Evolutionary conservation across 1,140 invertebrate species (phyloP), one percentile per base, ranked within the genome.

Genomic region (Bombus cullumanus): DNA sequence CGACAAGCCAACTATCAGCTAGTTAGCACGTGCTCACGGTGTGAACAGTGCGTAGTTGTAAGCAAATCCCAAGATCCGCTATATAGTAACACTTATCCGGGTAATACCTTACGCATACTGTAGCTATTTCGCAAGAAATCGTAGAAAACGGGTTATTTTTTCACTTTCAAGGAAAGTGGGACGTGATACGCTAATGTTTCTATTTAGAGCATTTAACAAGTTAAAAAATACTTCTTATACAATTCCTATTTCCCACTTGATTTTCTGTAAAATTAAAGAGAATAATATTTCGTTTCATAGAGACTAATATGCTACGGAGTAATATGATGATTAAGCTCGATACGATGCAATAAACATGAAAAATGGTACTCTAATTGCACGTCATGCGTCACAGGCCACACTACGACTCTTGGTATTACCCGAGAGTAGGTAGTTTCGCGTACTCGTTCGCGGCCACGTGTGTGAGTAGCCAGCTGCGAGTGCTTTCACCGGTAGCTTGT

Each of bases 401-500:
- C 57, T 68, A 69, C 69, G 15, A 88, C 86, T 88, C 89, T 34
- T 53, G 53, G 80, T 83, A 88, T 68, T 85, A 74, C 39, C 83
- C 80, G 64, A 37, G 28, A 28, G 10, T 62, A 72, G 47, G 59
- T 66, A 84, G 74, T 90, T 90, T 90, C 89, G 83, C 83, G 62
- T 85, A 81, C n/a, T 37, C 57, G 41, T 78, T 41, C 6, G n/a
- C 62, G 18, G 43, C 47, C 74, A 64, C 86, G 89, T 78, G 83
- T 75, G n/a, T 28, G 76, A 83, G 57, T 69, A 43, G 39, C 69
- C 79, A 68, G 81, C 69, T 53, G 75, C 81, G 47, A 81, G 47
- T 72, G 81, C 90, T 90, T 90, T 91, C 89, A 88, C 90, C 90
- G 59, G 84, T 69, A 81, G 77, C 59, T 39, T 53, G 77, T 81